Base-by-base conservation (phyloP, 2,113 vertebrate genomes). In the Podilymbus podiceps region DNA sequence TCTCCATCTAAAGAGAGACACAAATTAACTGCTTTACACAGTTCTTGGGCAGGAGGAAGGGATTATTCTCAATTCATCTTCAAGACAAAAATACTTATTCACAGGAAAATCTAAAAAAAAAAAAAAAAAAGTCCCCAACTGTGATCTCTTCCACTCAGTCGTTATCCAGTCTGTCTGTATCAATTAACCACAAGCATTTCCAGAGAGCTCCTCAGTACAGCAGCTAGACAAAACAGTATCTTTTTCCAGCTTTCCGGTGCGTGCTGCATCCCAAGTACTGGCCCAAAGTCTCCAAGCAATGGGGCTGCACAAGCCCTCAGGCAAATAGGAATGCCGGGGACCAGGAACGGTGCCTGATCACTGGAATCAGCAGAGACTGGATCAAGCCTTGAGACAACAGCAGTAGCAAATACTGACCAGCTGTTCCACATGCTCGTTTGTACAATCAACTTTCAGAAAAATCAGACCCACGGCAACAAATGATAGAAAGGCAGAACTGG, bases 191-290 rank as follows among this genome's bases (percentile, higher is more conserved):
- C 92, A 76, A 78, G 68, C 0, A 1, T 92, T 96, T 96, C 40
- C 94, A 95, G 93, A 71, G 92, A 55, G 82, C 72, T 96, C 75
- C 91, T 88, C 93, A n/a, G 85, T 33, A 76, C 76, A 89, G 88
- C 91, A 72, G 67, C 58, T 14, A 73, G 76, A 95, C 95, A 92
- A 88, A 94, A 89, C 94, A 93, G 88, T 23, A 90, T 44, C 40
- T 90, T 96, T 94, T 90, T 50, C 93, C 96, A 85, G 76, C 52
- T 87, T 90, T 78, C 85, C 2, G 0, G 60, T 40, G 76, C 0
- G 1, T 92, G 68, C 93, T 77, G 79, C 93, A 90, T 86, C 96
- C 95, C 33, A 55, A 94, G 72, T 3, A 11, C 15, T 3, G 1
- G 38, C 88, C 85, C 83, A 35, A 25, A 35, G 52, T 33, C 85